Evolutionary conservation across 53 echinoderm and acorn worm genomes (phyloP).

Genomic region (Stichopus horrens): DNA sequence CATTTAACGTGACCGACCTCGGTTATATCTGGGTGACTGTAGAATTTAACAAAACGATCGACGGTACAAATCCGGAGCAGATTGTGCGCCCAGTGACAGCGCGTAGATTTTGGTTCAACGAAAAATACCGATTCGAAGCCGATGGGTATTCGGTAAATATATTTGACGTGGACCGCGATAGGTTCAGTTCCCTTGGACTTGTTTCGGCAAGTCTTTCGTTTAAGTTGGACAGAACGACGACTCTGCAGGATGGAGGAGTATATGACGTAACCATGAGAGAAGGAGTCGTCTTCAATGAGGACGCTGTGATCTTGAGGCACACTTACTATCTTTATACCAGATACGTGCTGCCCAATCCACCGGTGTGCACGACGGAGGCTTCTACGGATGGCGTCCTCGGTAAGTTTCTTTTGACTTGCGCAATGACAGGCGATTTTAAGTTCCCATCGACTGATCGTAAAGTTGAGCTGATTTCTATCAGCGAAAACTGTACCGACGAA

Average conservation of each 20-base stretch:
- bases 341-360: background rate
- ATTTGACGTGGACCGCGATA: background rate
- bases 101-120: background rate
- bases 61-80: background rate
- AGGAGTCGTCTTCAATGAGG: background rate
- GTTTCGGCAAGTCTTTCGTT: background rate
- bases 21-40: background rate
- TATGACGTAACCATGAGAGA: background rate
- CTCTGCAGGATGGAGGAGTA: background rate
- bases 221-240: background rate
- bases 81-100: background rate
- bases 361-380: background rate
- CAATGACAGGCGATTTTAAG: background rate
- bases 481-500: background rate
- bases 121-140: background rate
- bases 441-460: no score
- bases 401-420: background rate
- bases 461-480: background rate
- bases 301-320: background rate
- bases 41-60: background rate
- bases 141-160: background rate
- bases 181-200: background rate
- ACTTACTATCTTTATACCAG: background rate
- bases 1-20: background rate
- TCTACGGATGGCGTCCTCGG: background rate